phyloP scores from a whole-genome alignment of 2,797 vertebrate species.

The Bradypodion pumilum region DNA sequence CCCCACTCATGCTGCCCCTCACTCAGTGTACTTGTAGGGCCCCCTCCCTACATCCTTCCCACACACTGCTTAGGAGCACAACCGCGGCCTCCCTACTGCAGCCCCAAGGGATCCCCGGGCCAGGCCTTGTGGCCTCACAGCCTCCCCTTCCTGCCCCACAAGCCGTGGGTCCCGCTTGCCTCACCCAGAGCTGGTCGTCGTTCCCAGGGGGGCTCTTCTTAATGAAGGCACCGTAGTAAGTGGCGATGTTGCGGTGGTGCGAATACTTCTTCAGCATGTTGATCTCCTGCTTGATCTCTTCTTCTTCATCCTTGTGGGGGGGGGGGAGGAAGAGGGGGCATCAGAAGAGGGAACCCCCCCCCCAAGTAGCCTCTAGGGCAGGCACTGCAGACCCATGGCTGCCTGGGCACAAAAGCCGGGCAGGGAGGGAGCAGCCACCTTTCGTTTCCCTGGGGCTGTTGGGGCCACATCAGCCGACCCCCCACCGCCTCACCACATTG shows the following conservation, averaged over 20 bases:
- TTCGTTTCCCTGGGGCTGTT: no score
- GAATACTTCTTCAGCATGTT: conserved; percentile 97
- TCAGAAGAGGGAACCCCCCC: neutral
- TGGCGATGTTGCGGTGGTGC: conserved; percentile 94
- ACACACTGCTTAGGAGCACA: no score
- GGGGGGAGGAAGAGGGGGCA: fast-evolving
- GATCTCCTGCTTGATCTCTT: conserved; percentile 96
- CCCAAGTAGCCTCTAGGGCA: neutral
- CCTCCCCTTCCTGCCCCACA: no score
- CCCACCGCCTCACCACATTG: no score
- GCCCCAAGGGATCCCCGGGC: neutral
- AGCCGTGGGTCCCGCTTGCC: conserved; percentile 23
- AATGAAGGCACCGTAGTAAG: conserved; percentile 93
- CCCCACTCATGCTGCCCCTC: no score
- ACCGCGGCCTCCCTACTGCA: neutral
- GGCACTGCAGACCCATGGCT: neutral
- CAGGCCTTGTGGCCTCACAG: no score
- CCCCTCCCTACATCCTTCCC: no score
- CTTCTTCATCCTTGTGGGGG: conserved; percentile 84
- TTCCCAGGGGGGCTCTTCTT: conserved; percentile 95
- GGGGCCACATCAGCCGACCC: no score
- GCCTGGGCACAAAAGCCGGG: neutral
- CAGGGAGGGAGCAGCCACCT: neutral
- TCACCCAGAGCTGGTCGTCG: conserved; percentile 93
- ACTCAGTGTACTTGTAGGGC: no score